Percentiles rank a stretch among this genome's conserved stretches.
These are phyloP conservation scores for Carcharodon carcharias DNA, from an alignment of 2,797 vertebrate genomes.

Conservation along the genomic window DNA sequence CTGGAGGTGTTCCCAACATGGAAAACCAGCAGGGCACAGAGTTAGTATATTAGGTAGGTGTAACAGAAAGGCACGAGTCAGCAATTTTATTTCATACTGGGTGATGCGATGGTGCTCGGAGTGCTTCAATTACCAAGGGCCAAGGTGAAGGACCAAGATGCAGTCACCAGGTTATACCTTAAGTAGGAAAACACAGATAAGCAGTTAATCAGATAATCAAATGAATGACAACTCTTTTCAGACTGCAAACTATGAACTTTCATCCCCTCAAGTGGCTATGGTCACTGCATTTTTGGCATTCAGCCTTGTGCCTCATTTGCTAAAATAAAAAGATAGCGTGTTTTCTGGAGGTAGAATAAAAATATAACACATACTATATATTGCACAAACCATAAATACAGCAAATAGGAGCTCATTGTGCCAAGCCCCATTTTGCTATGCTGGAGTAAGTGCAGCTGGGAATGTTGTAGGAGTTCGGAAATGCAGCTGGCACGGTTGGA, in stretches of 20 bases:
- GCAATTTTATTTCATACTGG: background rate
- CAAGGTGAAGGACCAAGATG: background rate
- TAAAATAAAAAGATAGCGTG: background rate
- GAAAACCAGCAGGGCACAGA: background rate
- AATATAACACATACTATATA: background rate
- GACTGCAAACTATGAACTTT: background rate
- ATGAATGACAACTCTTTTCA: background rate
- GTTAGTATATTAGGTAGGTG: background rate
- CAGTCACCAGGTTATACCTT: background rate
- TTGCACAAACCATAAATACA: background rate
- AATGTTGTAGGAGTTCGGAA: background rate
- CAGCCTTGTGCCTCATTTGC: background rate
- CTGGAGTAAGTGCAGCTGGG: background rate
- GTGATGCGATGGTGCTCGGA: background rate
- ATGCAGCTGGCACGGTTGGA: background rate
- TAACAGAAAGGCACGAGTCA: background rate
- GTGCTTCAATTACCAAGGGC: background rate
- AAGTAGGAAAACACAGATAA: background rate
- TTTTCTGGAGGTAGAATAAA: background rate
- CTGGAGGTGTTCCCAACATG: background rate
- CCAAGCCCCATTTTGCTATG: background rate
- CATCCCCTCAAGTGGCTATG: background rate
- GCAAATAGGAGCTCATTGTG: background rate
- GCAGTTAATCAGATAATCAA: background rate
- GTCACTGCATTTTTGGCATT: background rate